phyloP scores from a whole-genome alignment of 2,888 invertebrate genomes.

The Sarcophaga rosellei region DNA sequence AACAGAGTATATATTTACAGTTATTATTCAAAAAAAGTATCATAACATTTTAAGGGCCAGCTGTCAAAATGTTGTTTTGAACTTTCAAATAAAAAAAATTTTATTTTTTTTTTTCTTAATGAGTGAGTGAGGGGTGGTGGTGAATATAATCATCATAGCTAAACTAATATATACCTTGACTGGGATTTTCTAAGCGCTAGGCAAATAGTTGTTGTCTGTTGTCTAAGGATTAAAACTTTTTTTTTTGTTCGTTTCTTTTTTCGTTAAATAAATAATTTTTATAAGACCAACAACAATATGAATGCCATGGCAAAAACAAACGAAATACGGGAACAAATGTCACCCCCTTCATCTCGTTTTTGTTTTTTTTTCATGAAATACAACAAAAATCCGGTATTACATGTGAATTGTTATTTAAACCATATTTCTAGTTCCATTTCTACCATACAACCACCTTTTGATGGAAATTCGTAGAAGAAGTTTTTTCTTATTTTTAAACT shows the following conservation, averaged over 20 bases:
- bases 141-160: constrained; percentile 21
- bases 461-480: neutral
- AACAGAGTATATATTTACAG: neutral
- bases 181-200: neutral
- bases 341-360: constrained; percentile 41
- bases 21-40: no score
- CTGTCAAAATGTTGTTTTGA: constrained; percentile 45
- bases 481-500: neutral
- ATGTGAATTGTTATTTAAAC: constrained; percentile 63
- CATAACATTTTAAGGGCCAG: constrained; percentile 11
- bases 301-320: neutral
- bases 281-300: constrained; percentile 37
- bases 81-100: neutral
- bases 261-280: constrained; percentile 64
- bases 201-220: constrained; percentile 16
- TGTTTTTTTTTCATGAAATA: constrained; percentile 32
- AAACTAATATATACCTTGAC: constrained; percentile 13
- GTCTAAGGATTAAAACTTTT: constrained; percentile 55
- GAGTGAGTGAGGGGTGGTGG: constrained; percentile 31
- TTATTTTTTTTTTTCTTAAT: neutral
- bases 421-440: neutral
- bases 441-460: neutral
- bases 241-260: constrained; percentile 4
- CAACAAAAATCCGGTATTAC: constrained; percentile 64
- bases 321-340: constrained; percentile 11